Evolutionary conservation across 2,797 vertebrate species (phyloP), one percentile per base, ranked within the genome.

Genomic region (Chrosomus eos): DNA sequence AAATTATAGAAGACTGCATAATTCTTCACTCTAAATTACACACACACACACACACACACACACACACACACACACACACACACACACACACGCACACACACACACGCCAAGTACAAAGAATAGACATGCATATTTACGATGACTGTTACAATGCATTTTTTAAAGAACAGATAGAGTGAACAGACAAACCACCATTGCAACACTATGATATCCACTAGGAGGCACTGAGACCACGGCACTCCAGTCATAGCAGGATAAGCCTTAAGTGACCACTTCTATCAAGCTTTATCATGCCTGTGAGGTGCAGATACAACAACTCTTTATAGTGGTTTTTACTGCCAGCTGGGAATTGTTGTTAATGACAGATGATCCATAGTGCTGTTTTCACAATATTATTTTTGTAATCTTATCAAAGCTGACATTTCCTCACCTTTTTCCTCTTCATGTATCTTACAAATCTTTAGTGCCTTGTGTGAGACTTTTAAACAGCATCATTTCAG

Each of bases 161-260:
- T 4, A 64, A 53, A 64, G 19, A 64, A 36, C 58, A 80, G 23
- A n/a, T 16, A 28, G 33, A 5, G 6, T 28, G 21, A 14, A 31
- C 60, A 64, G 60, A 36, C 66, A 40, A 81, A 7, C 6, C 72
- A 60, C 28, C 23, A 40, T 60, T 86, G 85, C 67, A 86, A 66
- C 80, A 64, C 51, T 6, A 8, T 23, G 10, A 8, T 80, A 31
- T 64, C 91, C 90, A 91, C 90, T 89, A 91, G 91, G 87, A 86
- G 91, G 88, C 89, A 79, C 85, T 91, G 87, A 89, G 83, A 85
- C 86, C 78, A 83, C 83, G 90, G 86, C 81, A 85, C 81, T 81
- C 55, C 36, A 64, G 75, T 71, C 82, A 81, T 72, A 48, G n/a
- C 31, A 4, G 38, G 16, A 72, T 58, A 68, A 70, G 26, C 0